Percentiles rank a stretch among this genome's conserved stretches.
These are phyloP conservation scores for Heliconius ethilla DNA, from an alignment of 2,888 invertebrate genomes.

Conservation along the genomic window DNA sequence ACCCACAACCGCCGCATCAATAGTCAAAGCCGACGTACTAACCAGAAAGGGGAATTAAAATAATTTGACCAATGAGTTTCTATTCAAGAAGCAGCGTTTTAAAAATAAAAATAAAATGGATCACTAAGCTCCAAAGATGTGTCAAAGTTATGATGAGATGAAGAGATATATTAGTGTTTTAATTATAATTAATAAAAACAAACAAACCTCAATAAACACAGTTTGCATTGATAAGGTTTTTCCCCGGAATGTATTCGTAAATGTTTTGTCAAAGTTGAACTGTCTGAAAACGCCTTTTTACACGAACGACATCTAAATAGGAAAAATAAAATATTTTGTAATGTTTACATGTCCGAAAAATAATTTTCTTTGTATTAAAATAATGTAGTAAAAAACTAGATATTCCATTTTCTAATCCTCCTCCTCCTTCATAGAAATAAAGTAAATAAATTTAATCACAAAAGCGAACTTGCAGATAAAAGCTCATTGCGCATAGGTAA, in stretches of 20 bases:
- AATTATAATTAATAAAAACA: neutral
- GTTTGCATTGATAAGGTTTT: slow-evolving; percentile 98
- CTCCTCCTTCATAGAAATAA: too few species aligned
- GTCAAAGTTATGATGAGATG: neutral
- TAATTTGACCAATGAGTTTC: neutral
- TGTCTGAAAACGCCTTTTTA: slow-evolving; percentile 99
- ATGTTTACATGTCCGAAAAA: too few species aligned
- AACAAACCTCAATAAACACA: slow-evolving; percentile 91
- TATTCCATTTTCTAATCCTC: too few species aligned
- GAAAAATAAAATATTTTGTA: neutral
- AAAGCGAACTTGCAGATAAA: too few species aligned
- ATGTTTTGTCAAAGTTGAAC: slow-evolving; percentile 98
- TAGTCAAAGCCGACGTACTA: neutral
- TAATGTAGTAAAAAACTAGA: too few species aligned
- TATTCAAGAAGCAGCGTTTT: neutral
- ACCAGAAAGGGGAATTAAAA: too few species aligned
- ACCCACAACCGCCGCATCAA: neutral
- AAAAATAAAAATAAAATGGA: neutral
- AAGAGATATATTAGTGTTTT: too few species aligned
- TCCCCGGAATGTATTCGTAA: slow-evolving; percentile 94
- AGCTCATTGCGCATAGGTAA: neutral
- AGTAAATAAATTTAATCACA: too few species aligned
- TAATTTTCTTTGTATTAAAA: too few species aligned
- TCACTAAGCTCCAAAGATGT: neutral
- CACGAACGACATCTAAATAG: slow-evolving; percentile 91